Percentiles rank a stretch among this genome's conserved stretches.
Evolutionary conservation across 2,113 vertebrate species (phyloP).

Genomic region (Antechinus flavipes): DNA sequence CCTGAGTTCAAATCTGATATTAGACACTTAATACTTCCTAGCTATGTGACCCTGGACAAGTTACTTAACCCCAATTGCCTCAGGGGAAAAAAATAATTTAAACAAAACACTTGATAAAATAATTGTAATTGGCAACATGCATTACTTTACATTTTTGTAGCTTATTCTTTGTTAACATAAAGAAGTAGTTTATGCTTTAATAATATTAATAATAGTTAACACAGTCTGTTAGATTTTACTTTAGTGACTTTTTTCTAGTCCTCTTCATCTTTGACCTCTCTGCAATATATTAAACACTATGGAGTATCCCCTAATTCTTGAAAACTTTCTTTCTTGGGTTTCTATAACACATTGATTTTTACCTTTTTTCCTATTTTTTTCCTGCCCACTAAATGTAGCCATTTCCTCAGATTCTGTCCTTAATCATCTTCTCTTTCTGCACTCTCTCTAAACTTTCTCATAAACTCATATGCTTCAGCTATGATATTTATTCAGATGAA

Average conservation of each 20-base stretch:
- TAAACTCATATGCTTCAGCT: not conserved
- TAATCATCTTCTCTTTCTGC: not conserved
- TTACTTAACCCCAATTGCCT: no score
- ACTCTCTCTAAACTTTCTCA: not conserved
- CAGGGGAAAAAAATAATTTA: not conserved
- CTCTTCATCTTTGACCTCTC: not conserved
- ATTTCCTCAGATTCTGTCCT: not conserved
- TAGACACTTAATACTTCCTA: no score
- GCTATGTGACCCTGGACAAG: no score
- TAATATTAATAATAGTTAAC: not conserved
- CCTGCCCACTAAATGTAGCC: not conserved
- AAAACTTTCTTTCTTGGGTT: not conserved
- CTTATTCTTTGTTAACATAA: not conserved
- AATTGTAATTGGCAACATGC: not conserved
- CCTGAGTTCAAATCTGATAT: no score
- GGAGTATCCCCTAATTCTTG: not conserved
- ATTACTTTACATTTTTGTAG: not conserved
- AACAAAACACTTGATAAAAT: not conserved
- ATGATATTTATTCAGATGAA: not conserved
- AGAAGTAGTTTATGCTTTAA: not conserved
- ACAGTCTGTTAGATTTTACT: not conserved
- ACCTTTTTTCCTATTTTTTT: not conserved
- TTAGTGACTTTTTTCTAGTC: not conserved
- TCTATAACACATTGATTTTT: not conserved
- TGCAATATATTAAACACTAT: not conserved